phyloP scores from a whole-genome alignment of 2,113 vertebrate species.

The Anoura caudifer region DNA sequence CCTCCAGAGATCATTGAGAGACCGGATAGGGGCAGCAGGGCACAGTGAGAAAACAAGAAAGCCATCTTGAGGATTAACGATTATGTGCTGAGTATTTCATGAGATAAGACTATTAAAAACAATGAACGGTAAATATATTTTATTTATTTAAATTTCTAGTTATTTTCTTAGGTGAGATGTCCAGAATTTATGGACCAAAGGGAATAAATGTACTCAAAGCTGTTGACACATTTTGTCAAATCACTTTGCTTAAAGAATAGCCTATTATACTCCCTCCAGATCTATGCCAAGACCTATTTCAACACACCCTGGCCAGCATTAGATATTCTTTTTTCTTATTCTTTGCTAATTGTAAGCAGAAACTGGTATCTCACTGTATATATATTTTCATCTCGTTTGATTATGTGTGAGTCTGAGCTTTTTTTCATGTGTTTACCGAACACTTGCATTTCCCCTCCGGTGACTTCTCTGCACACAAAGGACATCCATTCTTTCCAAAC shows the following conservation, averaged over 20 bases:
- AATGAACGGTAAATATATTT: not conserved
- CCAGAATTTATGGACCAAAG: not conserved
- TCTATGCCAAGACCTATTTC: not conserved
- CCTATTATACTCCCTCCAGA: not conserved
- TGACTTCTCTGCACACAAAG: not conserved
- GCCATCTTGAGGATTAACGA: not conserved
- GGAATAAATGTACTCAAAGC: not conserved
- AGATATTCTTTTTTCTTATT: not conserved
- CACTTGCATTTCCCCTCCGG: not conserved
- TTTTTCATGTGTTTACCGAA: not conserved
- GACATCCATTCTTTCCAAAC: not conserved
- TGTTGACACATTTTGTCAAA: not conserved
- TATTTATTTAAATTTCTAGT: not conserved
- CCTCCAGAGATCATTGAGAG: not conserved
- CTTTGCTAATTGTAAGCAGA: slow-evolving; percentile 10
- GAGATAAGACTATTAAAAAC: not conserved
- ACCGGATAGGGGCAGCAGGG: not conserved
- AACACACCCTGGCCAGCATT: not conserved
- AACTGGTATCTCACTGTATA: not conserved
- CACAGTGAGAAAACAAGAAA: not conserved
- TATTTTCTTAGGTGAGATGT: not conserved
- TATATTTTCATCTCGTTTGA: not conserved
- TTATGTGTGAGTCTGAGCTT: not conserved
- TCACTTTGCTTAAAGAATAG: not conserved
- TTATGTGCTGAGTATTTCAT: not conserved